A percentile compares a stretch with the other conserved stretches of the same genome.
phyloP scores from a whole-genome alignment of 2,888 invertebrate genomes.

The Zygogramma bicolorata region DNA sequence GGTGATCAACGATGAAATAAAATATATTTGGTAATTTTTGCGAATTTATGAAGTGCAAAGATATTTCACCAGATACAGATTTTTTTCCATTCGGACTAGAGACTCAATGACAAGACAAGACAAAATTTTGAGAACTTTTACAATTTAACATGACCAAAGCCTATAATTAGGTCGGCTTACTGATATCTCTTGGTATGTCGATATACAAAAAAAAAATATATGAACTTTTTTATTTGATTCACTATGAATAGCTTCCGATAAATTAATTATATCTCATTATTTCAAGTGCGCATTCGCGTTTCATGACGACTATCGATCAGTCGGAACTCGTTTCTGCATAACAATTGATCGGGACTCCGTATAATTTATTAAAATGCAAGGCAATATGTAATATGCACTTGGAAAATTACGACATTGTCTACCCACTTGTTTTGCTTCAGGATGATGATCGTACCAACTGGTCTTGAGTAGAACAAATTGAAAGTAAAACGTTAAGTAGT shows the following conservation, averaged over 20 bases:
- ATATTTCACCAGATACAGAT: too few species aligned
- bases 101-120: too few species aligned
- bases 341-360: constrained; percentile 13
- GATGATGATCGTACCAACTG: background rate
- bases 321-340: constrained; percentile 22
- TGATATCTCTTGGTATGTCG: too few species aligned
- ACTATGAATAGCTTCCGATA: background rate
- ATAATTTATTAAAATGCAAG: constrained; percentile 10
- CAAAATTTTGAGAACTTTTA: too few species aligned
- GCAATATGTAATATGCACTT: background rate
- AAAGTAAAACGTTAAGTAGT: background rate
- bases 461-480: background rate
- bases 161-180: too few species aligned
- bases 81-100: too few species aligned
- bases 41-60: too few species aligned
- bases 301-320: constrained; percentile 23
- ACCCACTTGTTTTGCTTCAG: background rate
- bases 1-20: too few species aligned
- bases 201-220: background rate
- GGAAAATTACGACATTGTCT: background rate
- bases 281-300: constrained; percentile 10
- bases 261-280: background rate
- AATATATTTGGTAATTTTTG: too few species aligned
- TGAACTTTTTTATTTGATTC: background rate
- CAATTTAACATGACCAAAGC: too few species aligned